Evolutionary conservation across 1,140 invertebrate genomes (phyloP), one percentile per base, ranked within the genome.

Genomic region (Penaeus vannamei): DNA sequence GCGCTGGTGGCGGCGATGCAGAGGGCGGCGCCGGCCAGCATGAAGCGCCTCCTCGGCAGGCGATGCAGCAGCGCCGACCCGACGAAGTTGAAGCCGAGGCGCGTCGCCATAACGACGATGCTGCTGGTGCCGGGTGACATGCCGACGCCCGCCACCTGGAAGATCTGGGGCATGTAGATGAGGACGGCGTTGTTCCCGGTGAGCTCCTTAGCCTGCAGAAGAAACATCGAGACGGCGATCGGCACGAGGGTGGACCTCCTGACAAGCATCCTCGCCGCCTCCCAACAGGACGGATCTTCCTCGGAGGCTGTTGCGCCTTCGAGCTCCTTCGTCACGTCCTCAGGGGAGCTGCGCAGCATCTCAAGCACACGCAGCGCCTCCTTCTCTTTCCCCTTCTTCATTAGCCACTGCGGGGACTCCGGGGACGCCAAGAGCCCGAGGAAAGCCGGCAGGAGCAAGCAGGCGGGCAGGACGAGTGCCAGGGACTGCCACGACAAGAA

Each of bases 131-230:
- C 20, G 23, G 53, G 80, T 4, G 23, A 19, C 23, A 82, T 23
- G 4, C 80, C 80, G 59, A 82, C 80, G 23, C 80, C 80, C 10
- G 80, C 80, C 23, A 20, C 2, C 14, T 60, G 46, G 53, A 82
- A 82, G 4, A 82, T 82, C n/a, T 82, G 53, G 0, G 61, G 46
- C 14, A 82, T 82, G n/a, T 82, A 82, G 80, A 82, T 82, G n/a
- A 20, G 19, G 20, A 82, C 29, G 20, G 32, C 80, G 1, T n/a
- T 60, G 46, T 26, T 60, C 0, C 80, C 80, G 10, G 26, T n/a
- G 8, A 82, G 0, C n/a, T 82, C 80, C 53, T 82, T 82, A 3
- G 61, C 22, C 10, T 60, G 53, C 46, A 60, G 22, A 10, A 60
- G n/a, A 8, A 60, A 8, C n/a, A 59, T 29, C 2, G 46, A 60